phyloP scores from a whole-genome alignment of 2,113 vertebrate species.

The Corythornis cristatus region DNA sequence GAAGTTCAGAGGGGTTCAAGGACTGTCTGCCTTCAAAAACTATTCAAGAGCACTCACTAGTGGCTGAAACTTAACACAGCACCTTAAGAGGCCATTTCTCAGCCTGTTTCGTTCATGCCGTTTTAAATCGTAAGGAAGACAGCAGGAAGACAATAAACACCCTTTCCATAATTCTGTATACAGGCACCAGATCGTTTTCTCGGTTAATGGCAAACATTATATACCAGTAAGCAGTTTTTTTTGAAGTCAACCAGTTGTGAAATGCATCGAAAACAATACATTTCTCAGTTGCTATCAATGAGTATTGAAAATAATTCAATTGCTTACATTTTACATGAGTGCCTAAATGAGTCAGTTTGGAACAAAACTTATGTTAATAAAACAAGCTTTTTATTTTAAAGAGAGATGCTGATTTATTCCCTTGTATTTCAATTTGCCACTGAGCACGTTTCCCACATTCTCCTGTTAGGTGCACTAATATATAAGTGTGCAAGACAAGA shows the following conservation, averaged over 20 bases:
- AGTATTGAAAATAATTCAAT: constrained; percentile 60
- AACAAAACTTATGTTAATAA: constrained; percentile 53
- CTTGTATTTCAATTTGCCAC: constrained; percentile 54
- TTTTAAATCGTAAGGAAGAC: not conserved
- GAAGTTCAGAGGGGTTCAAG: constrained; percentile 32
- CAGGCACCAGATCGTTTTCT: constrained; percentile 49
- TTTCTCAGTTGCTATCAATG: constrained; percentile 31
- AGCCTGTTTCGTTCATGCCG: not conserved
- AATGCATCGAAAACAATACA: constrained; percentile 61
- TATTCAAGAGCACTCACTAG: constrained; percentile 93
- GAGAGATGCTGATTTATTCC: constrained; percentile 37
- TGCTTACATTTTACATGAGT: constrained; percentile 59
- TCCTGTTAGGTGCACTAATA: not conserved
- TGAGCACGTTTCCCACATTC: not conserved
- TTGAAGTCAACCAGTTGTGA: constrained; percentile 73
- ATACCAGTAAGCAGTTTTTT: constrained; percentile 68
- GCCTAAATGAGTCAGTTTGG: constrained; percentile 58
- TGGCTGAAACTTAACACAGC: constrained; percentile 80
- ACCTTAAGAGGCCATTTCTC: constrained; percentile 8
- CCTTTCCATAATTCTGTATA: constrained; percentile 53
- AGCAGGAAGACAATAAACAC: constrained; percentile 13
- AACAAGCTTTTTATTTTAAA: not conserved
- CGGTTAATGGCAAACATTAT: constrained; percentile 60
- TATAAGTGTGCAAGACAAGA: not conserved
- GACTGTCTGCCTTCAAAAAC: constrained; percentile 74